Evolutionary conservation across 1,140 invertebrate genomes (phyloP).

Genomic region (Heterodera schachtii): DNA sequence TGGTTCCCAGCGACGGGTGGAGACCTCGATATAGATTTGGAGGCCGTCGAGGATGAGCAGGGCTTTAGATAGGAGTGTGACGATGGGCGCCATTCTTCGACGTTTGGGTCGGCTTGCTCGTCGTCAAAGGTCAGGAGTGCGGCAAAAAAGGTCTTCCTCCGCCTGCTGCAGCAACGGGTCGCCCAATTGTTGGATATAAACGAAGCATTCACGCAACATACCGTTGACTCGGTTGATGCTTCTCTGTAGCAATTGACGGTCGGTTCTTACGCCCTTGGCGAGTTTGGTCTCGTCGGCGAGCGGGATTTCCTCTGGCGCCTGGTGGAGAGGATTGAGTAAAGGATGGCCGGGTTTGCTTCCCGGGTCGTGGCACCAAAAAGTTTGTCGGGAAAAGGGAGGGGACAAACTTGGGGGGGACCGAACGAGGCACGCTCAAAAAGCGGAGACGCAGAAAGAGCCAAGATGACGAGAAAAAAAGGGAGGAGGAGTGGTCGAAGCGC

Average conservation of each 20-base stretch:
- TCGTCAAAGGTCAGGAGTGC: neutral
- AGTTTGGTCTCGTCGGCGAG: neutral
- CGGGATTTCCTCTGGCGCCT: neutral
- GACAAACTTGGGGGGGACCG: too few relatives aligned
- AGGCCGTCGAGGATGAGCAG: neutral
- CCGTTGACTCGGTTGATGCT: neutral
- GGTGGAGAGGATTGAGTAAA: too few relatives aligned
- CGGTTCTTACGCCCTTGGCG: neutral
- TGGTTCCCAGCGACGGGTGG: neutral
- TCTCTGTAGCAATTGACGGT: neutral
- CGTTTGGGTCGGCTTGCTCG: neutral
- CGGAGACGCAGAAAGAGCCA: too few relatives aligned
- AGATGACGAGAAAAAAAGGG: too few relatives aligned
- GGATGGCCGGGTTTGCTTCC: too few relatives aligned
- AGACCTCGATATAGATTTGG: neutral
- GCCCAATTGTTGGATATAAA: neutral
- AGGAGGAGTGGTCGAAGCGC: too few relatives aligned
- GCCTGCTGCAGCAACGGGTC: neutral
- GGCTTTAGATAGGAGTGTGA: neutral
- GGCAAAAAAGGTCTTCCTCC: neutral
- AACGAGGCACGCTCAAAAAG: too few relatives aligned
- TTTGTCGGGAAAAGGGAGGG: too few relatives aligned
- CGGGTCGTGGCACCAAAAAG: too few relatives aligned
- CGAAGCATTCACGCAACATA: neutral
- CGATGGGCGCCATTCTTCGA: neutral